Evolutionary conservation across 2,888 invertebrate genomes (phyloP), one percentile per base, ranked within the genome.

Genomic region (Trypoxylon attenuatum): DNA sequence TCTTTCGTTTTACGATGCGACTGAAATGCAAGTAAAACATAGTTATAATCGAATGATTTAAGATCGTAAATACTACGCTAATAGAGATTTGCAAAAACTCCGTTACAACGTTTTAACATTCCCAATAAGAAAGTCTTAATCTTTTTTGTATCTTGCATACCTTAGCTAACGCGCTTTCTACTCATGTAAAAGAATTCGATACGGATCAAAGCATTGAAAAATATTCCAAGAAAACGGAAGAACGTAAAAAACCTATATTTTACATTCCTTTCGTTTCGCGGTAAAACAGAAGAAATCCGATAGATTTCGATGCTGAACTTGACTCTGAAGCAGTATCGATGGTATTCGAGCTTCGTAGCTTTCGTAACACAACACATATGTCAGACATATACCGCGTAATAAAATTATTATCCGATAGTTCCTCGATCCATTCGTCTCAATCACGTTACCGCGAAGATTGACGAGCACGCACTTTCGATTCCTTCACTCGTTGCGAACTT

Each of bases 391-490:
- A 41, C 18, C 50, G 47, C 15, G 53, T 68, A 71, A 73, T 71
- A 58, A 74, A 73, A 68, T 73, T 71, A 71, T 69, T 64, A 71
- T 74, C 67, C 10, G 56, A 62, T 62, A 50, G 47, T 51, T 33
- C 57, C 29, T 18, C 33, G 19, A 53, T 41, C 60, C 71, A 71
- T 74, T 73, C 60, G 47, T 73, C 65, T 74, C 73, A 63, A 71
- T 73, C 71, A 62, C 39, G 55, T 55, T 58, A 19, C 52, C 19
- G 8, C 43, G 55, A 73, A 74, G 68, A 73, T 74, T 64, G 74
- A 73, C 73, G 68, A 68, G 60, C 64, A 25, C 13, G 27, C 41
- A 27, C 39, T 25, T 51, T 50, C 54, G 65, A 63, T 54, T 47
- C 47, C 46, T 27, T 33, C 13, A 13, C 41, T 33, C 54, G 16